A percentile compares a stretch with the other conserved stretches of the same genome.
phyloP scores from a whole-genome alignment of 2,888 invertebrate genomes.

The Nemotelus nigrinus region DNA sequence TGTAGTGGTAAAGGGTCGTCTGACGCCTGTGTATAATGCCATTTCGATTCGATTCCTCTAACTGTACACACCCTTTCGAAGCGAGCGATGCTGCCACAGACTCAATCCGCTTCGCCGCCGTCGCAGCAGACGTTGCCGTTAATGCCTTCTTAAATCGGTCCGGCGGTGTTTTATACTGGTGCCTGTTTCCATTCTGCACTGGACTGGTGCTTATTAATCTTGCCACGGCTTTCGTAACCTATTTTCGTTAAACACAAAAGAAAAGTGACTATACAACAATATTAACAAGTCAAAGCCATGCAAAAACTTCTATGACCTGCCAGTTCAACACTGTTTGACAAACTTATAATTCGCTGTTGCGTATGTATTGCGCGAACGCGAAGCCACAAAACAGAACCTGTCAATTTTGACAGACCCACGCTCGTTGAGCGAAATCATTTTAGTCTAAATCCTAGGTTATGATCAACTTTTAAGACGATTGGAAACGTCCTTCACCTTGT shows the following conservation, averaged over 20 bases:
- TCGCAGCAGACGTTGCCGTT: constrained; percentile 7
- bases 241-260: not conserved
- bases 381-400: too few relatives aligned
- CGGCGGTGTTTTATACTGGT: constrained; percentile 24
- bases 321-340: too few relatives aligned
- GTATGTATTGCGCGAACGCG: too few relatives aligned
- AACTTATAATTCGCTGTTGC: too few relatives aligned
- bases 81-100: constrained; percentile 73
- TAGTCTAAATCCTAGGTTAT: too few relatives aligned
- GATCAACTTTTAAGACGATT: too few relatives aligned
- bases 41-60: constrained; percentile 49
- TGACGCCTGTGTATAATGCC: constrained; percentile 30
- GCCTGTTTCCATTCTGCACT: constrained; percentile 21
- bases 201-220: constrained; percentile 14
- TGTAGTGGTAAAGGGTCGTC: constrained; percentile 15
- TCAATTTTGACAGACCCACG: too few relatives aligned
- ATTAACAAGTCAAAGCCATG: too few relatives aligned
- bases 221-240: constrained; percentile 11
- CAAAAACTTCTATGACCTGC: too few relatives aligned
- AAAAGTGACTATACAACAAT: not conserved
- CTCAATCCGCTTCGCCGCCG: constrained; percentile 63
- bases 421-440: too few relatives aligned
- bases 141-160: constrained; percentile 45
- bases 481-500: too few relatives aligned
- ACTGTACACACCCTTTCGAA: constrained; percentile 73